Percentiles rank a stretch among this genome's conserved stretches.
These are phyloP conservation scores for Tetanocera ferruginea DNA, from an alignment of 2,888 invertebrate species.

Conservation along the genomic window DNA sequence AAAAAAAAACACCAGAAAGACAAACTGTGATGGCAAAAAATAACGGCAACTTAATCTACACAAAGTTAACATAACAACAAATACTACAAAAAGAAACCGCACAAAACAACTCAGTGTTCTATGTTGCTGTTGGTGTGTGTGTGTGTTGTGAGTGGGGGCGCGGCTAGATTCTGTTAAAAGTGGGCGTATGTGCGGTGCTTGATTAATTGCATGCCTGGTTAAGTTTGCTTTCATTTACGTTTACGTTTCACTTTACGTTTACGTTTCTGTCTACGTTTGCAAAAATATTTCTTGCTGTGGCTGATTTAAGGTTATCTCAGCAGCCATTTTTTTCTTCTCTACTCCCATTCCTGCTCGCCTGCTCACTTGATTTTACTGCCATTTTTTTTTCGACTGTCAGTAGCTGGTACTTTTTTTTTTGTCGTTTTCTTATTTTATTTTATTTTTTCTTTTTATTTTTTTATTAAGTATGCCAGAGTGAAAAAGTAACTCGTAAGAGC, in stretches of 20 bases:
- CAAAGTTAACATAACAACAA: background rate
- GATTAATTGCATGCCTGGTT: constrained; percentile 38
- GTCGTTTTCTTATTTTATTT: background rate
- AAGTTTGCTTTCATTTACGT: constrained; percentile 37
- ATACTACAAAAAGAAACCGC: background rate
- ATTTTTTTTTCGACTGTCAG: background rate
- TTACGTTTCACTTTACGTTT: constrained; percentile 11
- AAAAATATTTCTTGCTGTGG: constrained; percentile 27
- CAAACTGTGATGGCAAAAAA: background rate
- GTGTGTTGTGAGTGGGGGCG: background rate
- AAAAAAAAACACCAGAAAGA: background rate
- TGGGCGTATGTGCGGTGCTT: constrained; percentile 32
- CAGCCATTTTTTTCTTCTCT: background rate
- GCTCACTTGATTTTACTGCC: background rate
- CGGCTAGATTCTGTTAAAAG: background rate
- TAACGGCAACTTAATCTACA: background rate
- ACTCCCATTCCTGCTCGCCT: background rate
- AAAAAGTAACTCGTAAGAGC: constrained; percentile 8
- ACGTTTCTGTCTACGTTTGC: constrained; percentile 32
- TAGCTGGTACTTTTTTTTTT: background rate
- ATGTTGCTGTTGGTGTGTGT: background rate
- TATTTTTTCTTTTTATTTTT: background rate
- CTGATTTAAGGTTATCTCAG: constrained; percentile 35
- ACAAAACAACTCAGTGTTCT: background rate
- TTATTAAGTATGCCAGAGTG: background rate